These are phyloP conservation scores for Taenioides sp. DNA, from an alignment of 2,797 vertebrate genomes.

Conservation along the genomic window DNA sequence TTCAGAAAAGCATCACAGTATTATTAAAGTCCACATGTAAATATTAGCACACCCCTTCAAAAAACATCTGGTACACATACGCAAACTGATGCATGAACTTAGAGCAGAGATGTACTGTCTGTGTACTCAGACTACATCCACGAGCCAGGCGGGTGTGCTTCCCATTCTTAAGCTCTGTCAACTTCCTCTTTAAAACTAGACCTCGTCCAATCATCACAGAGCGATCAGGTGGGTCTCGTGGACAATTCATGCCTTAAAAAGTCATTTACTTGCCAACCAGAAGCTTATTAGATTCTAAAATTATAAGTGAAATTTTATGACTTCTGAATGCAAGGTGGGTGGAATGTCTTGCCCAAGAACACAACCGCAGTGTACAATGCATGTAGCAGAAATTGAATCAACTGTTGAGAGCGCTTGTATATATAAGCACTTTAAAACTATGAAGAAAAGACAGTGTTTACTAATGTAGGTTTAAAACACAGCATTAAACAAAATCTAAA, in stretches of 20 bases:
- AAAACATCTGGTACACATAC: conserved; percentile 36
- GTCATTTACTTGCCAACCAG: background rate
- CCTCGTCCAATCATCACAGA: conserved; percentile 49
- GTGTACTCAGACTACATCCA: conserved; percentile 39
- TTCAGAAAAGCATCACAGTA: conserved; percentile 17
- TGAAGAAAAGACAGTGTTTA: background rate
- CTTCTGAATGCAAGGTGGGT: background rate
- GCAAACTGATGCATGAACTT: conserved; percentile 54
- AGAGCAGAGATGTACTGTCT: conserved; percentile 35
- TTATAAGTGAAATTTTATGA: background rate
- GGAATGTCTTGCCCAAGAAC: background rate
- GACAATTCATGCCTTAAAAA: conserved; percentile 7
- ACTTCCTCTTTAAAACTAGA: conserved; percentile 75
- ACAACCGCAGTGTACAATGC: background rate
- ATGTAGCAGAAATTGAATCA: background rate
- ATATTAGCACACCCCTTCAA: conserved; percentile 43
- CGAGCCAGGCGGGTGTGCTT: conserved; percentile 68
- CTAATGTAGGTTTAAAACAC: background rate
- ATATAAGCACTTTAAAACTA: too few relatives aligned
- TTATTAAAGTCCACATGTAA: conserved; percentile 27
- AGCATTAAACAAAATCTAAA: background rate
- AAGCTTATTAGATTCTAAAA: background rate
- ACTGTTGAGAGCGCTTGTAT: background rate
- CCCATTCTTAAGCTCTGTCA: conserved; percentile 75
- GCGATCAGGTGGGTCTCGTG: conserved; percentile 22